phyloP scores from a whole-genome alignment of 2,888 invertebrate species.

The Agriopis marginaria region DNA sequence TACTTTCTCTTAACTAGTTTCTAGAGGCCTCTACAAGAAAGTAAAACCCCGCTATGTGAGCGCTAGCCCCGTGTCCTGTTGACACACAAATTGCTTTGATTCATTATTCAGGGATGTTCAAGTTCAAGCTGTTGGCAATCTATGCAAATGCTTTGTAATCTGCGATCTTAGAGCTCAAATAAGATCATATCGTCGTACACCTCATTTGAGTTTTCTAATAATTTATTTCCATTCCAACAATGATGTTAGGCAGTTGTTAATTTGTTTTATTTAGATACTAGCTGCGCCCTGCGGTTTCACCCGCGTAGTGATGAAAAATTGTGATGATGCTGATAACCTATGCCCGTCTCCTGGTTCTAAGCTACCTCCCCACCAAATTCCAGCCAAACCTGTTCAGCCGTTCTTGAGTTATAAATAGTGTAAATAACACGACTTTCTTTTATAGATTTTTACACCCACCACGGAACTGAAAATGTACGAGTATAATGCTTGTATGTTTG shows the following conservation, averaged over 20 bases:
- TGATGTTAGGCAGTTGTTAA: too few species aligned
- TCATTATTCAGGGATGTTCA: slow-evolving; percentile 74
- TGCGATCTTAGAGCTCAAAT: slow-evolving; percentile 6
- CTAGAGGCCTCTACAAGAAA: slow-evolving; percentile 83
- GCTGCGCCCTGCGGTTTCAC: too few species aligned
- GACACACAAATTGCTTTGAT: slow-evolving; percentile 78
- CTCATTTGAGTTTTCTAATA: neutral
- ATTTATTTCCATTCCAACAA: neutral
- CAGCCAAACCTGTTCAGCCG: too few species aligned
- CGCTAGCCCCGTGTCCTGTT: slow-evolving; percentile 83
- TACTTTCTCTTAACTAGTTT: slow-evolving; percentile 86
- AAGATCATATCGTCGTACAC: neutral
- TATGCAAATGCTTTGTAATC: slow-evolving; percentile 26
- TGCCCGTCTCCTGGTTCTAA: too few species aligned
- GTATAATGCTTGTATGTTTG: too few species aligned
- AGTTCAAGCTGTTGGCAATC: slow-evolving; percentile 46
- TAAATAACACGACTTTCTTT: too few species aligned
- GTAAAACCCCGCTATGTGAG: slow-evolving; percentile 84
- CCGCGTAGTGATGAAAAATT: too few species aligned
- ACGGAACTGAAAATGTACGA: too few species aligned
- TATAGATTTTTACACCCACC: too few species aligned
- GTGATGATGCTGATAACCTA: too few species aligned
- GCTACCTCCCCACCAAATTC: too few species aligned
- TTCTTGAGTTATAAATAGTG: too few species aligned
- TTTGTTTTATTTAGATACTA: neutral